Percentiles rank a stretch among this genome's conserved stretches.
phyloP scores from a whole-genome alignment of 2,797 vertebrate genomes.

The Gila robusta region DNA sequence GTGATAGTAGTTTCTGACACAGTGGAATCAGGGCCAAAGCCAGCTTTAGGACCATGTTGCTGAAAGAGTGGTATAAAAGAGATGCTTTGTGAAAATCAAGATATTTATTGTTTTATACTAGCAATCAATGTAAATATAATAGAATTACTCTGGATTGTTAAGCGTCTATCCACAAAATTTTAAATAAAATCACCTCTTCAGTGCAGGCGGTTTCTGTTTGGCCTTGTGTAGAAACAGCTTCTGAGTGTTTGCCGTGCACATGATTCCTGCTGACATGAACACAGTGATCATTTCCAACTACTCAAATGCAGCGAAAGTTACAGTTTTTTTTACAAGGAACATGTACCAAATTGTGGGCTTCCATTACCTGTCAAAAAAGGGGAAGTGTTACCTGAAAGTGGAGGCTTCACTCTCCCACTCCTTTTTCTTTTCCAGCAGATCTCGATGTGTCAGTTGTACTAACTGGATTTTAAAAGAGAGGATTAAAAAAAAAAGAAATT shows the following conservation, averaged over 20 bases:
- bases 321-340: background rate
- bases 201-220: conserved; percentile 51
- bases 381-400: conserved; percentile 73
- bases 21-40: conserved; percentile 56
- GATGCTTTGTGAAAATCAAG: background rate
- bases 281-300: background rate
- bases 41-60: conserved; percentile 42
- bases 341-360: background rate
- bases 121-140: background rate
- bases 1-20: conserved; percentile 62
- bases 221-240: conserved; percentile 60
- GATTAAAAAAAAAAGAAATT: conserved; percentile 9
- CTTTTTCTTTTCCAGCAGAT: conserved; percentile 78
- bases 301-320: background rate
- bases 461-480: conserved; percentile 67
- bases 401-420: conserved; percentile 78
- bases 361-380: background rate
- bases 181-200: conserved; percentile 68
- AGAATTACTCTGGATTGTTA: background rate
- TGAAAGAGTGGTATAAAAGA: background rate
- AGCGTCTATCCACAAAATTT: background rate
- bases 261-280: conserved; percentile 70
- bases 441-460: conserved; percentile 71
- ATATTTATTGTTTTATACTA: background rate
- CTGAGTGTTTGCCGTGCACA: conserved; percentile 66